phyloP scores from a whole-genome alignment of 2,888 invertebrate genomes.

The Apamea sordens region DNA sequence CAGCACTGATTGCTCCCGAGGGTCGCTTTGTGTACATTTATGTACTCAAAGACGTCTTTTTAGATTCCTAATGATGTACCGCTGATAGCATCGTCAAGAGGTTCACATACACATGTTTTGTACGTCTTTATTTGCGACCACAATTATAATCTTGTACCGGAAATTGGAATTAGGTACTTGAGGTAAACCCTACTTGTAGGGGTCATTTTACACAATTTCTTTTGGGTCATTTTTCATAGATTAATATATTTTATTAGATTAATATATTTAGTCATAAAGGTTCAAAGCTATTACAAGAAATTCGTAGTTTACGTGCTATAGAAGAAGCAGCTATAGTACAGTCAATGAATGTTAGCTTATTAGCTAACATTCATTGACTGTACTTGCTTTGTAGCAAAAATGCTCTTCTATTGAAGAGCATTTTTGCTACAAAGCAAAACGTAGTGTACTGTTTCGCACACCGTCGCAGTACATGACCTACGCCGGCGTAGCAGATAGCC shows the following conservation, averaged over 20 bases:
- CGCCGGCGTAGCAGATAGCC: not conserved
- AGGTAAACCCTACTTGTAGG: conserved; percentile 5
- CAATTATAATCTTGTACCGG: conserved; percentile 27
- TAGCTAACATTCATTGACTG: no score
- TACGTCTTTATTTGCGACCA: conserved; percentile 18
- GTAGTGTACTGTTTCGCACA: not conserved
- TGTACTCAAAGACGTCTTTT: conserved; percentile 13
- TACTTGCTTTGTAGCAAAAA: no score
- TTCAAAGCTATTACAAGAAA: not conserved
- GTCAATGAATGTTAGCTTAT: no score
- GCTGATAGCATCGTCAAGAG: conserved; percentile 17
- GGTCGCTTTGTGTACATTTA: not conserved
- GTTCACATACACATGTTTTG: conserved; percentile 17
- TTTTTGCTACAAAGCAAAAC: not conserved
- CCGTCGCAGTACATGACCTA: not conserved
- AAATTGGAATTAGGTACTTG: conserved; percentile 14
- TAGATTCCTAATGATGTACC: conserved; percentile 31
- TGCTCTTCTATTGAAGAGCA: no score
- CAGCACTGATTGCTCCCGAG: conserved; percentile 4
- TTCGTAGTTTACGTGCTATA: not conserved
- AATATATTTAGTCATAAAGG: not conserved
- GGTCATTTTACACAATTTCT: not conserved
- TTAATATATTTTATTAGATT: not conserved
- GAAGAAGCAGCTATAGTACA: not conserved
- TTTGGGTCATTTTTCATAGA: not conserved